A percentile compares a stretch with the other conserved stretches of the same genome.
Evolutionary conservation across 2,113 vertebrate genomes (phyloP).

Genomic region (Paracanthobrama guichenoti): DNA sequence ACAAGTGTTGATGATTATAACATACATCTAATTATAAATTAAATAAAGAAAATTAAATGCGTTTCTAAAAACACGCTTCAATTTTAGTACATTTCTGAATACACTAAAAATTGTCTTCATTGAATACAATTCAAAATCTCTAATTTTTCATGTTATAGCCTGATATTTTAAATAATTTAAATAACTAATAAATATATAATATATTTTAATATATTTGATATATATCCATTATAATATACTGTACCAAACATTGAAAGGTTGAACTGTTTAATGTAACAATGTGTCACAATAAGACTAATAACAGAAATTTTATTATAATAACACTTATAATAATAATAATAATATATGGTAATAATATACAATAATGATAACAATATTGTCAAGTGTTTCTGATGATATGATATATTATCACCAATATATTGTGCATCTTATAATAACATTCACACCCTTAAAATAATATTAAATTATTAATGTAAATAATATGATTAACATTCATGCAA

Average conservation of each 20-base stretch:
- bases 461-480: not conserved
- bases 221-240: too few species aligned
- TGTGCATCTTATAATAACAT: slow-evolving; percentile 2
- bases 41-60: too few species aligned
- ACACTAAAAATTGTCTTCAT: too few species aligned
- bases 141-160: too few species aligned
- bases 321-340: not conserved
- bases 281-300: too few species aligned
- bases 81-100: not conserved
- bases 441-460: not conserved
- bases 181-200: too few species aligned
- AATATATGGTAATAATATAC: not conserved
- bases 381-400: not conserved
- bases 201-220: too few species aligned
- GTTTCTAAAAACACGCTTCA: not conserved
- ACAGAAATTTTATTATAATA: not conserved
- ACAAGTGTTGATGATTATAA: slow-evolving; percentile 40
- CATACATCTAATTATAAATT: not conserved
- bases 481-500: not conserved
- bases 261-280: too few species aligned
- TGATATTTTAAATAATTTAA: not conserved
- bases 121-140: too few species aligned
- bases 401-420: not conserved
- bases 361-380: not conserved
- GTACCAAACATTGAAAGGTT: not conserved